phyloP scores from a whole-genome alignment of 1,140 invertebrate species.

The Drosophila lacertosa region DNA sequence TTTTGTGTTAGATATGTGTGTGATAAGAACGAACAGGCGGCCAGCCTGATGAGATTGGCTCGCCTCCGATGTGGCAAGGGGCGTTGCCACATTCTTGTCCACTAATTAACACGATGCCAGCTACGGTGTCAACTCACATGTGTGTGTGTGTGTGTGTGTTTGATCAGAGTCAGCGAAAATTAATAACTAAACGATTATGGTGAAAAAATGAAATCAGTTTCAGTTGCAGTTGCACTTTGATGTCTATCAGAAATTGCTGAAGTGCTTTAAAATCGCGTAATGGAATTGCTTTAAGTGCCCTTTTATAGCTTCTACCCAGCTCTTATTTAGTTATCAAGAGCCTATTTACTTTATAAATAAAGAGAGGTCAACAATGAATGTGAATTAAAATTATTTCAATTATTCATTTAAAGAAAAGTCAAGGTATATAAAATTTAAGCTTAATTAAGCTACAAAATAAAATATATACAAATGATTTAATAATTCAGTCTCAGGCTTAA shows the following conservation, averaged over 20 bases:
- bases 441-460: no score
- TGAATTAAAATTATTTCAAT: no score
- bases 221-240: conserved; percentile 5
- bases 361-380: no score
- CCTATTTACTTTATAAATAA: no score
- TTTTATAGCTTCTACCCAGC: no score
- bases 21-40: background rate
- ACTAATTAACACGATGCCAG: conserved; percentile 35
- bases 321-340: background rate
- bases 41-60: conserved; percentile 29
- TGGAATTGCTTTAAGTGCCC: no score
- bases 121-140: background rate
- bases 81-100: conserved; percentile 8
- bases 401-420: no score
- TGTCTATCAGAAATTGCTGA: background rate
- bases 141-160: background rate
- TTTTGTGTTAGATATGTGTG: conserved; percentile 36
- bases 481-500: no score
- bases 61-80: background rate
- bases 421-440: no score
- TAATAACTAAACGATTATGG: conserved; percentile 20
- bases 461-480: no score
- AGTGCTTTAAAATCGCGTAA: background rate
- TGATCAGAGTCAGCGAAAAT: conserved; percentile 27
- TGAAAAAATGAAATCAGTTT: background rate